phyloP scores from a whole-genome alignment of 2,888 invertebrate species.

The Agrenia bidenticulata region DNA sequence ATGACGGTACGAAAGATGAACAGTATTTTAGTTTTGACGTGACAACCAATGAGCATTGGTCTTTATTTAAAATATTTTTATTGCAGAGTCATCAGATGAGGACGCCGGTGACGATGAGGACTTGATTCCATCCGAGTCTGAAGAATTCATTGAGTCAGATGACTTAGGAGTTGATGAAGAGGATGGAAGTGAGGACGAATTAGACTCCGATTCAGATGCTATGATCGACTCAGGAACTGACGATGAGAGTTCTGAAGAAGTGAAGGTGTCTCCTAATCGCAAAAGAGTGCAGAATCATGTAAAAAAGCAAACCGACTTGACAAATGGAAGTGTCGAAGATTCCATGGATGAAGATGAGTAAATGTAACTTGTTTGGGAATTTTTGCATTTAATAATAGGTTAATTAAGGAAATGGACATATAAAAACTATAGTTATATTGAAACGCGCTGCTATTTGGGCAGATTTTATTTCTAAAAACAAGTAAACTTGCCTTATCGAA shows the following conservation, averaged over 20 bases:
- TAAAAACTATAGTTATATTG: background rate
- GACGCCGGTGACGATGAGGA: slow-evolving; percentile 53
- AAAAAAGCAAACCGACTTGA: background rate
- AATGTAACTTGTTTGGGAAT: background rate
- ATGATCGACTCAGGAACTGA: slow-evolving; percentile 4
- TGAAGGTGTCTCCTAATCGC: slow-evolving; percentile 7
- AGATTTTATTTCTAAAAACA: too few relatives aligned
- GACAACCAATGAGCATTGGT: background rate
- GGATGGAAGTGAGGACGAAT: slow-evolving; percentile 53
- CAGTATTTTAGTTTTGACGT: slow-evolving; percentile 2
- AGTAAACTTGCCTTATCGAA: too few relatives aligned
- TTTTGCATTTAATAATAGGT: background rate
- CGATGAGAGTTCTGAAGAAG: slow-evolving; percentile 12
- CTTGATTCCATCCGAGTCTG: slow-evolving; percentile 53
- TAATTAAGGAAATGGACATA: slow-evolving; percentile 3
- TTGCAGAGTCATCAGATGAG: slow-evolving; percentile 54
- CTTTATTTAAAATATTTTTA: slow-evolving; percentile 3
- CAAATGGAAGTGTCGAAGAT: slow-evolving; percentile 31
- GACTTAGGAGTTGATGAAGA: slow-evolving; percentile 54
- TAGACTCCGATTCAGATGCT: slow-evolving; percentile 29
- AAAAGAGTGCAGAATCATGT: background rate
- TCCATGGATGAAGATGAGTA: slow-evolving; percentile 48
- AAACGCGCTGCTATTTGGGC: background rate
- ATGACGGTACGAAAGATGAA: slow-evolving; percentile 57
- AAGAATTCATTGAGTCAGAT: slow-evolving; percentile 49